Conservation (phyloP, 1,140 invertebrate genomes). For the Ceratosolen fusciceps region DNA sequence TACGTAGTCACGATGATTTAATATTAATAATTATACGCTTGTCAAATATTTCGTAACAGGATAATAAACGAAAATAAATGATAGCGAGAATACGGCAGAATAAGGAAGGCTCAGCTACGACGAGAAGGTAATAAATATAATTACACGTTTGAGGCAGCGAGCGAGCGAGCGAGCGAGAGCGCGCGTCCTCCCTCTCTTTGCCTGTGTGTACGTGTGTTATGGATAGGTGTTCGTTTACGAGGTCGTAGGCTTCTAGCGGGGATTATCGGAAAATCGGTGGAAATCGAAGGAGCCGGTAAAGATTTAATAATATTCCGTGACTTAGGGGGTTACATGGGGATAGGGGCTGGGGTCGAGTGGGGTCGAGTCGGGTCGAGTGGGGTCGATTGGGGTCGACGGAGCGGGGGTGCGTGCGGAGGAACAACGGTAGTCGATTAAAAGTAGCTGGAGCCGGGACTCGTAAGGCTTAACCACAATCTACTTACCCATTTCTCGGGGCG, state of each 20-base stretch:
- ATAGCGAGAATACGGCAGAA: background rate
- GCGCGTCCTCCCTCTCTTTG: no score
- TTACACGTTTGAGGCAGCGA: background rate
- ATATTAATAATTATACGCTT: background rate
- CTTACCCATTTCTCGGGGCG: slow-evolving; percentile 38
- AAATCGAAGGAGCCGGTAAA: background rate
- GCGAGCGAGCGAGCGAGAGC: no score
- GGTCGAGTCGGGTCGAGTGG: no score
- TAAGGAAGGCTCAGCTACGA: background rate
- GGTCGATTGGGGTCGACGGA: background rate
- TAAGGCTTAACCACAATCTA: slow-evolving; percentile 18
- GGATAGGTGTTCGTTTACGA: no score
- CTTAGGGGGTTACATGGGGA: background rate
- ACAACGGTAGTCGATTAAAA: slow-evolving; percentile 39
- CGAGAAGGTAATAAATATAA: slow-evolving; percentile 9
- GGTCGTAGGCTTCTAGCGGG: background rate
- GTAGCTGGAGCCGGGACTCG: background rate
- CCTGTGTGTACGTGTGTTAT: no score
- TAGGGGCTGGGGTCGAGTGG: background rate
- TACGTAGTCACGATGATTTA: background rate
- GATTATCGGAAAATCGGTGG: background rate
- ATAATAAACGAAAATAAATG: slow-evolving; percentile 18
- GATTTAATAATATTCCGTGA: background rate
- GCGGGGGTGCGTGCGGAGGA: no score
- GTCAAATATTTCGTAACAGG: background rate